phyloP scores from a whole-genome alignment of 1,140 invertebrate species.

The Charaxes varanes region DNA sequence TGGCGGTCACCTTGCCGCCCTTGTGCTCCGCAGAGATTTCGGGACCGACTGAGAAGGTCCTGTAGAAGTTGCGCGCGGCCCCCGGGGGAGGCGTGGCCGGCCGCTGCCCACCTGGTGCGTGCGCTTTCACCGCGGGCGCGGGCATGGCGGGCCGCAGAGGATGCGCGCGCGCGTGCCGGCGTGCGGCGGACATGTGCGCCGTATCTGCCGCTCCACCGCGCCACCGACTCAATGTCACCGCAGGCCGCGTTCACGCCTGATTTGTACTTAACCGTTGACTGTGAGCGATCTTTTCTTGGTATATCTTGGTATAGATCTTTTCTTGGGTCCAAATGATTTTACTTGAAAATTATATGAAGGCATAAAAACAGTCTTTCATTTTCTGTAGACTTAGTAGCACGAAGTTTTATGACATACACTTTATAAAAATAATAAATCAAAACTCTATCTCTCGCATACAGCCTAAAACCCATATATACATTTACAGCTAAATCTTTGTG shows the following conservation, averaged over 20 bases:
- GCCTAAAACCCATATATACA: too few species aligned
- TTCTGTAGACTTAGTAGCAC: too few species aligned
- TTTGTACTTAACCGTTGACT: too few species aligned
- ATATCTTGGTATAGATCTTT: too few species aligned
- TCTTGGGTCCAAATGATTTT: too few species aligned
- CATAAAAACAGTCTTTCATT: too few species aligned
- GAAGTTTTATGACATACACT: too few species aligned
- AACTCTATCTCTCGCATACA: too few species aligned
- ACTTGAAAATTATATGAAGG: too few species aligned
- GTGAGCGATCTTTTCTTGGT: too few species aligned
- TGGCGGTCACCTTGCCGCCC: conserved; percentile 61
- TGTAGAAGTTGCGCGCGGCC: conserved; percentile 72
- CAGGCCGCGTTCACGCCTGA: not conserved
- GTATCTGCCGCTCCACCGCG: conserved; percentile 21
- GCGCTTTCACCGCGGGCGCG: conserved; percentile 73
- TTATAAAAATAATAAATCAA: too few species aligned
- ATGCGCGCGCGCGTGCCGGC: conserved; percentile 61
- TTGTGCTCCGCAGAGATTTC: conserved; percentile 53
- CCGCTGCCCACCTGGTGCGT: conserved; percentile 66
- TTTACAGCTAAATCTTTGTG: too few species aligned
- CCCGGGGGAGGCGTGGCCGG: conserved; percentile 37
- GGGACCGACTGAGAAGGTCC: conserved; percentile 63
- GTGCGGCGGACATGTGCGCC: conserved; percentile 54
- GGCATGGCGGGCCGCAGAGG: conserved; percentile 50
- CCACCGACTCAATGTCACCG: conserved; percentile 58